Evolutionary conservation across 2,113 vertebrate genomes (phyloP).

Genomic region (Pipra filicauda): DNA sequence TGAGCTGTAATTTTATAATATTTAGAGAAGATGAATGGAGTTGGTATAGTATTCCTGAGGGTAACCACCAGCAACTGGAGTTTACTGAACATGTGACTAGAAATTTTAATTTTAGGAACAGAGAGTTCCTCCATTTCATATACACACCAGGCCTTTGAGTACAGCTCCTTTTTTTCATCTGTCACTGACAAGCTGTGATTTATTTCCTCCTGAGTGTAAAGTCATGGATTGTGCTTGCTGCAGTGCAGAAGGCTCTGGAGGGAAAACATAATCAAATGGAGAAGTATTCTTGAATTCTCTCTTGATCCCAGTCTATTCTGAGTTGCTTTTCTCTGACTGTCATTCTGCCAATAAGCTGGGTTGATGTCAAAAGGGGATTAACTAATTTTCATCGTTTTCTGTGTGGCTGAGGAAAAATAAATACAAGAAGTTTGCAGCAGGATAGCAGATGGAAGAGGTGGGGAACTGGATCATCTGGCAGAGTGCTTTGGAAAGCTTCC

Average conservation of each 20-base stretch:
- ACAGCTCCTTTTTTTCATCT: neutral
- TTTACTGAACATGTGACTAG: neutral
- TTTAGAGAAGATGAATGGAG: neutral
- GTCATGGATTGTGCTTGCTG: neutral
- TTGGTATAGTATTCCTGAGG: neutral
- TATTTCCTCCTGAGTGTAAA: slow-evolving; percentile 38
- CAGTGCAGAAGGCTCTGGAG: neutral
- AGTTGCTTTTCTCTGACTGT: neutral
- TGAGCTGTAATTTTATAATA: neutral
- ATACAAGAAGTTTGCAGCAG: neutral
- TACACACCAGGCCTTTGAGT: neutral
- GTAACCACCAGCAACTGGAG: neutral
- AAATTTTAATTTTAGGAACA: slow-evolving; percentile 5
- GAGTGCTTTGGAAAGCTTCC: neutral
- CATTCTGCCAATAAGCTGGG: neutral
- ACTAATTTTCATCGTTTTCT: neutral
- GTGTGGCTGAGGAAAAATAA: neutral
- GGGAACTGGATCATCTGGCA: neutral
- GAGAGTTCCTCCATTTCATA: neutral
- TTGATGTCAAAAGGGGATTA: neutral
- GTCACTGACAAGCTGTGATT: slow-evolving; percentile 33
- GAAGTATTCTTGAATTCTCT: neutral
- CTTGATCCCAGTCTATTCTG: neutral
- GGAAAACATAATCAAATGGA: neutral
- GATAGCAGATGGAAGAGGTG: neutral